Evolutionary conservation across 64 coral and sea anemone genomes (phyloP).

Genomic region (Anthopleura sola): DNA sequence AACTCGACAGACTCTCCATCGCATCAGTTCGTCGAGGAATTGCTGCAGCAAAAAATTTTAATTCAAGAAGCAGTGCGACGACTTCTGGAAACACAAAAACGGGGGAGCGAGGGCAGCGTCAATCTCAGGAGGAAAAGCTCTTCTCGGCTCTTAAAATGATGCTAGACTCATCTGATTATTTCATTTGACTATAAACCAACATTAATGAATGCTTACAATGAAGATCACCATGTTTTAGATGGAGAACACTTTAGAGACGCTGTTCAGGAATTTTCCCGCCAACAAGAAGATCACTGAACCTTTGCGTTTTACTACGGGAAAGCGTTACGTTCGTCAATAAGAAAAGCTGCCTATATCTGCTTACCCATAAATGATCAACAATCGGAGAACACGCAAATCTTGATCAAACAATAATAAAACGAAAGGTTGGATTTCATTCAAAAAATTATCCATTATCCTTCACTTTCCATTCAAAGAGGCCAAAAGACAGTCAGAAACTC

Average conservation of each 20-base stretch:
- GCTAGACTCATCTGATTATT: neutral
- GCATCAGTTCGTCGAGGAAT: conserved; percentile 54
- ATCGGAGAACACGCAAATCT: neutral
- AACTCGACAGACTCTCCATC: conserved; percentile 55
- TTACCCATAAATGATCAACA: no score
- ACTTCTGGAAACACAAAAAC: conserved; percentile 56
- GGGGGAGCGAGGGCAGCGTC: conserved; percentile 1
- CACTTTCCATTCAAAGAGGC: no score
- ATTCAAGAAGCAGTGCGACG: conserved; percentile 71
- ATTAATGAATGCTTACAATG: neutral
- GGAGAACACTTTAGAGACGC: neutral
- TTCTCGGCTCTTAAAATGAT: neutral
- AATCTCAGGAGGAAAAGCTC: conserved; percentile 39
- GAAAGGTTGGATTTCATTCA: neutral
- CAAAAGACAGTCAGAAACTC: no score
- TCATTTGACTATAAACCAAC: neutral
- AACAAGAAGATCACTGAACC: no score
- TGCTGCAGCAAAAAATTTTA: conserved; percentile 70
- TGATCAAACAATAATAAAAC: neutral
- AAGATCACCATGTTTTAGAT: neutral
- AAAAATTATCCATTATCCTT: no score
- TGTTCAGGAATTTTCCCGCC: neutral
- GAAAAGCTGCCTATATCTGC: neutral
- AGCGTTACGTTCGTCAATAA: no score
- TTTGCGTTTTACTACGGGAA: no score